Percentiles rank a stretch among this genome's conserved stretches.
Evolutionary conservation across 2,113 vertebrate species (phyloP).

Genomic region (Antigone vipio): DNA sequence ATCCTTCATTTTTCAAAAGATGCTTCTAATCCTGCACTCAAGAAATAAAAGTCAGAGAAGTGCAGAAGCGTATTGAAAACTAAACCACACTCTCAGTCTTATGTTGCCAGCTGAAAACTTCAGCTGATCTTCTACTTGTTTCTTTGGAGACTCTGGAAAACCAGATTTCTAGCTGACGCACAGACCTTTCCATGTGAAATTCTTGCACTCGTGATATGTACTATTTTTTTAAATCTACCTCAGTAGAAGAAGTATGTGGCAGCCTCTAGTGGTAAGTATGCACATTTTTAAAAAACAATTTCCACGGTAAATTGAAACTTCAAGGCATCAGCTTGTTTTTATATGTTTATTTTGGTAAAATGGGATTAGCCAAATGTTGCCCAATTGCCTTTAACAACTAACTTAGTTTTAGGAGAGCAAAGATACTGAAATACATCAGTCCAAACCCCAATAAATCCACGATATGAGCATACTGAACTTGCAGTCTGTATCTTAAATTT

Average conservation of each 20-base stretch:
- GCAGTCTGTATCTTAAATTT: background rate
- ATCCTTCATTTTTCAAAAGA: background rate
- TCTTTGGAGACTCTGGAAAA: background rate
- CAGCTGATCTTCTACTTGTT: background rate
- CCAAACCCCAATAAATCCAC: background rate
- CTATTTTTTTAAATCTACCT: background rate
- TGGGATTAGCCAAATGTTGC: background rate
- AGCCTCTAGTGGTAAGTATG: slow-evolving; percentile 67
- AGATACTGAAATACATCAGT: background rate
- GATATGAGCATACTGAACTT: background rate
- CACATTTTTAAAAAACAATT: background rate
- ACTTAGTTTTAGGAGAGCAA: background rate
- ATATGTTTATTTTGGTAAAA: background rate
- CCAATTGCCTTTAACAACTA: background rate
- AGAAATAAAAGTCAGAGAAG: background rate
- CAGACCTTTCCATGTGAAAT: background rate
- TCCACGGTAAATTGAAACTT: background rate
- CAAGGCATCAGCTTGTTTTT: background rate
- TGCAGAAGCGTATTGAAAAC: background rate
- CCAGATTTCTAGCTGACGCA: background rate
- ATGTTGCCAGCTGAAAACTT: background rate
- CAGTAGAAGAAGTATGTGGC: slow-evolving; percentile 6
- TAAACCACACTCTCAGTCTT: background rate
- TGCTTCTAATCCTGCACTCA: background rate
- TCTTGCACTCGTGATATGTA: background rate